Base-by-base conservation (phyloP, 2,797 vertebrate genomes). In the Pogonophryne albipinna region DNA sequence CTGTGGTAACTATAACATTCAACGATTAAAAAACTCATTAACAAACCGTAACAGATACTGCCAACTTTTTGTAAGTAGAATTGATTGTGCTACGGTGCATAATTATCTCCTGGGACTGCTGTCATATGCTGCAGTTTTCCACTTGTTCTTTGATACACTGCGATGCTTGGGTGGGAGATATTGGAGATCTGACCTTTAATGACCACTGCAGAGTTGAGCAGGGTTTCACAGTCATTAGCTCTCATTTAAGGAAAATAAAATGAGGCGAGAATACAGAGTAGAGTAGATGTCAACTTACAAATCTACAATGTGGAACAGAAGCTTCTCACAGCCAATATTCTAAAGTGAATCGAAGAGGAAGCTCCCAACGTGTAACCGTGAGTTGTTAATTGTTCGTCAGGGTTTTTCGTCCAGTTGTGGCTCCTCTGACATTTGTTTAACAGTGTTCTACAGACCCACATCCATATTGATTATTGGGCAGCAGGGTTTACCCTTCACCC, bases 351-450 rank as follows among this genome's bases (percentile, higher is more conserved):
- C 47, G 16, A 50, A 23, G 8, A 2, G 10, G 13, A 38, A 34
- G 20, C 1, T 27, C 56, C 15, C 15, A 23, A 38, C 2, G 10
- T 8, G 6, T 8, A 19, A 27, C 42, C 6, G 16, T 10, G 2
- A 13, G 7, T 10, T 50, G 45, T 55, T 55, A 44, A 64, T 46
- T 74, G 55, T 47, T 47, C 42, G 46, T 52, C 19, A 51, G 55
- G 16, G n/a, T 66, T 56, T 16, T 52, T 57, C 38, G 57, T 51
- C 34, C 44, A 2, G 49, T 20, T 51, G 34, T 31, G 50, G 19
- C 57, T 19, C 42, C 20, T 49, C 56, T 50, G 68, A 78, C 49
- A 78, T 23, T 34, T 78, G 38, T 66, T 56, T 64, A 51, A 45
- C 62, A 67, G 15, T 23, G 38, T 67, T 68, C 42, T 44, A 72